Conservation (phyloP, 2,888 invertebrate genomes). For the Silvanus unidentatus region DNA sequence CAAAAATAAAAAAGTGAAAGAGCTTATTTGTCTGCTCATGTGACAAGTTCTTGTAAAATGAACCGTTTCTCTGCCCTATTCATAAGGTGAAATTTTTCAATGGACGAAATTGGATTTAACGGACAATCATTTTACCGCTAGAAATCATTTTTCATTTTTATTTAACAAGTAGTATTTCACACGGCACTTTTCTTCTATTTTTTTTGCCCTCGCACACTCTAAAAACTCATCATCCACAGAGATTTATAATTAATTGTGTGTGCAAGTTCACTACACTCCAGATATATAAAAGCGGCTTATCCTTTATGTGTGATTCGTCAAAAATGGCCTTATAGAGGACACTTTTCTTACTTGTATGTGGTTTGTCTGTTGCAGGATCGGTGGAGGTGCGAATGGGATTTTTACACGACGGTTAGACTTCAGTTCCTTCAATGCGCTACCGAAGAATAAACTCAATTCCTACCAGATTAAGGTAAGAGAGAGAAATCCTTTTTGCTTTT, state of each 20-base stretch:
- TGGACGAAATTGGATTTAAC: neutral
- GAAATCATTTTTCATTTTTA: neutral
- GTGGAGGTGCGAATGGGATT: slow-evolving; percentile 85
- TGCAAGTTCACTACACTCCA: too few species aligned
- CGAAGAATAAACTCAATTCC: slow-evolving; percentile 93
- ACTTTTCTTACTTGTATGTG: too few species aligned
- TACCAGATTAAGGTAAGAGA: slow-evolving; percentile 94
- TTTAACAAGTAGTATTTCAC: too few species aligned
- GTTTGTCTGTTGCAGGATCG: slow-evolving; percentile 60
- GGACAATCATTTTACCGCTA: neutral
- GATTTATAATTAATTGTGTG: too few species aligned
- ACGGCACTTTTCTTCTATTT: too few species aligned
- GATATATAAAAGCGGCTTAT: too few species aligned
- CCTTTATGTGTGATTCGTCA: too few species aligned
- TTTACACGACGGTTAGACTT: slow-evolving; percentile 91
- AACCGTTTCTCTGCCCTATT: neutral
- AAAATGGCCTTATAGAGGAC: neutral
- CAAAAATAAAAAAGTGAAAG: too few species aligned
- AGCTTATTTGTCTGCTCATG: too few species aligned
- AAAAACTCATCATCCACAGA: too few species aligned
- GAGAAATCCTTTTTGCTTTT: slow-evolving; percentile 4
- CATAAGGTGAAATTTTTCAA: neutral
- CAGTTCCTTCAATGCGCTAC: slow-evolving; percentile 89
- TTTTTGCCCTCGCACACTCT: too few species aligned
- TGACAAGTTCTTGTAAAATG: too few species aligned